Evolutionary conservation across 1,140 invertebrate species (phyloP), one percentile per base, ranked within the genome.

Genomic region (Homalodisca vitripennis): DNA sequence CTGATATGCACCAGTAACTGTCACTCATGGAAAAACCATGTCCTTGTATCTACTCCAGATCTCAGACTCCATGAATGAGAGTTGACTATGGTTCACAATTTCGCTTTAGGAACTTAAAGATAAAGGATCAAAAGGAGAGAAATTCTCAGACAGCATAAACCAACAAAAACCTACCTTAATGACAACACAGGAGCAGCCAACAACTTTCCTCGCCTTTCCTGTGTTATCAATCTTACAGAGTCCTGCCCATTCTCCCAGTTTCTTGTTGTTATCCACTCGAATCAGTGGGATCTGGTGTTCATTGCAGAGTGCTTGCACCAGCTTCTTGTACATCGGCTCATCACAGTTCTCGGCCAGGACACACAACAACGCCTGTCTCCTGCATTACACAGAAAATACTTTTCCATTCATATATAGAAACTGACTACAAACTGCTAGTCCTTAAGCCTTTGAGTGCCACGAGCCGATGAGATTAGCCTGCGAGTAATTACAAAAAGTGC

Each of bases 201-300:
- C 97, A 73, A 99, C 95, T 85, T 99, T 99, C 71, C 98, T 89
- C 51, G 98, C 95, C 82, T 99, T 99, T 71, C 98, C 98, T 74
- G 98, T 94, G 77, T 94, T 98, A 83, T 99, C 98, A 78, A 99
- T 97, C 86, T 99, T 99, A 84, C 98, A 99, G 34, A 99, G 86
- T 73, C 98, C 98, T 71, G 95, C 92, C 97, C 97, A 99, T 87
- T 99, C 98, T 31, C 98, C 98, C 24, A 99, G 87, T 79, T 98
- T 98, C 80, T 99, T 99, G 84, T 98, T 98, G 82, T 97, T 96
- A 79, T 98, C 96, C 67, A 99, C 96, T 83, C 95, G 95, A 68
- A 99, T 92, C 34, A 99, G 82, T 67, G 96, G 94, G 79, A 99
- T 99, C 79, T 95, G 89, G 83, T 99, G 98, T 82, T 99, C 96